Evolutionary conservation across 2,888 invertebrate species (phyloP).

Genomic region (Cryptocheilus praepositus): DNA sequence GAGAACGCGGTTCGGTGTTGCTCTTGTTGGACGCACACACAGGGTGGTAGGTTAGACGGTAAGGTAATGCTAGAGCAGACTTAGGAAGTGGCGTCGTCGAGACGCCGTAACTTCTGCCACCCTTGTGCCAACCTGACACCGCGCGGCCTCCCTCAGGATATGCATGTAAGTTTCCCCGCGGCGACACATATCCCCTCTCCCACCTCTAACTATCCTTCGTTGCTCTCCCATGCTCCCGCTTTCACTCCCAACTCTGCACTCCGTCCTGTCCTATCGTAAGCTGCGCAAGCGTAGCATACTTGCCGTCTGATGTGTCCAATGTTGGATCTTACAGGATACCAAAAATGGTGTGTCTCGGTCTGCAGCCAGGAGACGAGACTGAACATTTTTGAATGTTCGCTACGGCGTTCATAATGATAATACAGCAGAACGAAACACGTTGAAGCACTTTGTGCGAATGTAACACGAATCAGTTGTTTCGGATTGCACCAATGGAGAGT

Average conservation of each 20-base stretch:
- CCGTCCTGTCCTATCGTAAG: slow-evolving; percentile 64
- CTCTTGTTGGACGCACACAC: slow-evolving; percentile 19
- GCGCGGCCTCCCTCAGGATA: slow-evolving; percentile 58
- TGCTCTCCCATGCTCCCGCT: neutral
- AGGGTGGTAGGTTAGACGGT: slow-evolving; percentile 49
- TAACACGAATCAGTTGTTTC: too few relatives aligned
- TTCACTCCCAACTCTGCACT: slow-evolving; percentile 15
- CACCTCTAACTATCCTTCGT: slow-evolving; percentile 22
- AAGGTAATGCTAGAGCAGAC: slow-evolving; percentile 63
- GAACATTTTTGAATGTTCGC: too few relatives aligned
- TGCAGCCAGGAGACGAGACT: too few relatives aligned
- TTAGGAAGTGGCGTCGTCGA: slow-evolving; percentile 71
- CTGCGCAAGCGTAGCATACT: too few relatives aligned
- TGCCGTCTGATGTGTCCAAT: too few relatives aligned
- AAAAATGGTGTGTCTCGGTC: too few relatives aligned
- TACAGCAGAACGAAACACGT: too few relatives aligned
- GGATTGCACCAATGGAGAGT: too few relatives aligned
- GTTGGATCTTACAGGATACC: too few relatives aligned
- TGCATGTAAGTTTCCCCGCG: slow-evolving; percentile 66
- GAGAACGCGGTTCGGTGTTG: slow-evolving; percentile 10
- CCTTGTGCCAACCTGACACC: slow-evolving; percentile 68
- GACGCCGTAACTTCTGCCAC: slow-evolving; percentile 73
- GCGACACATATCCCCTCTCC: slow-evolving; percentile 59
- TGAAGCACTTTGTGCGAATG: too few relatives aligned
- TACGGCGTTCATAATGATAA: too few relatives aligned